phyloP scores from a whole-genome alignment of 2,888 invertebrate genomes.

The Drosophila lutescens region DNA sequence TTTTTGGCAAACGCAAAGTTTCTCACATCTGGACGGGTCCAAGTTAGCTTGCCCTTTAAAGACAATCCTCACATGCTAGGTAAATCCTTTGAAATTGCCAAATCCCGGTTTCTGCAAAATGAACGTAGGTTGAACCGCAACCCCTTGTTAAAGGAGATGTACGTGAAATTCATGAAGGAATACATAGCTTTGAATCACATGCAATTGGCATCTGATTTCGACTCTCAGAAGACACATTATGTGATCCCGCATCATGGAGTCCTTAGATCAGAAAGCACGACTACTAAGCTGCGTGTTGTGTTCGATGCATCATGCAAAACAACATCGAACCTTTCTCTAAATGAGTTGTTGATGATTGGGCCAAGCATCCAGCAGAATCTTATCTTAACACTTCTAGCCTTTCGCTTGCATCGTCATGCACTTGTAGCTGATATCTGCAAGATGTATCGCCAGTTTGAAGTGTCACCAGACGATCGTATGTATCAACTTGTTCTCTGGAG shows the following conservation, averaged over 20 bases:
- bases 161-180: not conserved
- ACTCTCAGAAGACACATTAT: not conserved
- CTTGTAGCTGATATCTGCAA: no score
- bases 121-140: no score
- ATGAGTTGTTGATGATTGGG: not conserved
- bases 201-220: not conserved
- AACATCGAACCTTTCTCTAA: not conserved
- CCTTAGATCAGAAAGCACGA: not conserved
- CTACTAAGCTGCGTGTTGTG: not conserved
- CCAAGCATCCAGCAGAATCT: no score
- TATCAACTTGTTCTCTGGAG: not conserved
- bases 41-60: no score
- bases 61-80: no score
- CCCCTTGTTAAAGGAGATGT: no score
- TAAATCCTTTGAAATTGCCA: no score
- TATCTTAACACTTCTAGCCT: no score
- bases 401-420: no score
- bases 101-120: no score
- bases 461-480: not conserved
- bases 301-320: not conserved
- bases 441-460: no score
- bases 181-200: not conserved
- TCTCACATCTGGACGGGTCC: not conserved
- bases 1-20: not conserved
- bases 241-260: not conserved